Conservation (phyloP, 2,888 invertebrate genomes). For the Rhingia campestris region DNA sequence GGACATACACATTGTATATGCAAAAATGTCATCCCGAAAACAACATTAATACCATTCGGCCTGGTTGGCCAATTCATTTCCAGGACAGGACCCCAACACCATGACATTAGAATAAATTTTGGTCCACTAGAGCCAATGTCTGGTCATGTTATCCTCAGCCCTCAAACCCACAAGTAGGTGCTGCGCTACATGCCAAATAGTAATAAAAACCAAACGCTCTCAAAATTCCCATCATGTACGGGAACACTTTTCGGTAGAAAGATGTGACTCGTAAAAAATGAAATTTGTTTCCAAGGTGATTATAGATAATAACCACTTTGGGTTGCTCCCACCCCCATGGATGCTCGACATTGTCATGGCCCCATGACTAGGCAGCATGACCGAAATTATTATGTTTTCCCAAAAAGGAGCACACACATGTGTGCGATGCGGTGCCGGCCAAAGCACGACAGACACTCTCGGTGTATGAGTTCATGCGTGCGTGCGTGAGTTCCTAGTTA, state of each 20-base stretch:
- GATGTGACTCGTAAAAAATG: constrained; percentile 66
- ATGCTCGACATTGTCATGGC: background rate
- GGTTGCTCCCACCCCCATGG: background rate
- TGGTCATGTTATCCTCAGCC: constrained; percentile 27
- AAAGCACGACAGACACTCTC: too few relatives aligned
- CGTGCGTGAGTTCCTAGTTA: constrained; percentile 23
- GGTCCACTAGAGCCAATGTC: constrained; percentile 33
- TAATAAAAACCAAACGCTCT: constrained; percentile 67
- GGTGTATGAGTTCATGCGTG: constrained; percentile 5
- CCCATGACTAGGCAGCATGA: background rate
- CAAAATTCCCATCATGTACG: constrained; percentile 68
- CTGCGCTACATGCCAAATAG: constrained; percentile 49
- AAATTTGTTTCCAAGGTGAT: constrained; percentile 72
- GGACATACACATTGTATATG: constrained; percentile 4
- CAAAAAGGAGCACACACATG: constrained; percentile 13
- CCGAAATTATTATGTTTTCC: constrained; percentile 28
- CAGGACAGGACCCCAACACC: constrained; percentile 24
- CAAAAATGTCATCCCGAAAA: constrained; percentile 46
- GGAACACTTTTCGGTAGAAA: constrained; percentile 59
- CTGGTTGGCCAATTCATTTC: constrained; percentile 52
- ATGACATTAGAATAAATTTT: constrained; percentile 62
- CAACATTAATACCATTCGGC: constrained; percentile 57
- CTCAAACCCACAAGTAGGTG: constrained; percentile 11
- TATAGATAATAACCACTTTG: constrained; percentile 72
- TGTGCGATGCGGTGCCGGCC: constrained; percentile 2